A percentile compares a stretch with the other conserved stretches of the same genome.
phyloP scores from a whole-genome alignment of 2,888 invertebrate genomes.

The Phengaris arion region DNA sequence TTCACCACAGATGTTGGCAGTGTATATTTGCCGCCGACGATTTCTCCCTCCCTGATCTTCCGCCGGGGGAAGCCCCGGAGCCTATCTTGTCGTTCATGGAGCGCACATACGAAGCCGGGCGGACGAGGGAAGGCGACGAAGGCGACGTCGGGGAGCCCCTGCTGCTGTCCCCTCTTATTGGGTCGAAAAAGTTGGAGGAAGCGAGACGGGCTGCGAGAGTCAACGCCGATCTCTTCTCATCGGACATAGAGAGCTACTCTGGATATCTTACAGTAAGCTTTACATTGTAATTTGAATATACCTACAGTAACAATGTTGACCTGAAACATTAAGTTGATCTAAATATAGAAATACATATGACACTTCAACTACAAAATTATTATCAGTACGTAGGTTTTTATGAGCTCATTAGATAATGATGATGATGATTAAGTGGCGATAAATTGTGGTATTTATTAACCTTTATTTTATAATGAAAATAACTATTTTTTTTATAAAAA shows the following conservation, averaged over 20 bases:
- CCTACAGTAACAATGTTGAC: no score
- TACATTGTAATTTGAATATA: background rate
- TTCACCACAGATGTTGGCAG: conserved; percentile 49
- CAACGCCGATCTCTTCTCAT: conserved; percentile 59
- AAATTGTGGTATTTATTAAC: no score
- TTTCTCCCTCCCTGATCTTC: conserved; percentile 59
- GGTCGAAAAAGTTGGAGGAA: conserved; percentile 71
- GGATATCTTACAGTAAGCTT: conserved; percentile 68
- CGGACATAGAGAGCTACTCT: conserved; percentile 73
- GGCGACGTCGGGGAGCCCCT: conserved; percentile 73
- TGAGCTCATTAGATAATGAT: background rate
- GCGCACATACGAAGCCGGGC: conserved; percentile 55
- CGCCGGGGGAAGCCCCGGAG: conserved; percentile 70
- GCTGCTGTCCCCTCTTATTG: conserved; percentile 77
- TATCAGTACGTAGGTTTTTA: background rate
- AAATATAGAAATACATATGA: no score
- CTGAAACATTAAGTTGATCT: no score
- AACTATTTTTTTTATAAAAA: no score
- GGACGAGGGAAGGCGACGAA: conserved; percentile 49
- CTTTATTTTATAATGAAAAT: no score
- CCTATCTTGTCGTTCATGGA: conserved; percentile 71
- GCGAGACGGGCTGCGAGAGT: conserved; percentile 71
- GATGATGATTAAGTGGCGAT: no score
- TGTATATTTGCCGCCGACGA: conserved; percentile 46
- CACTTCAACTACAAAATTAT: no score